Evolutionary conservation across 37 sponge, comb jelly and placozoan genomes (phyloP), one percentile per base, ranked within the genome.

Genomic region (Lycopodina hypogea): DNA sequence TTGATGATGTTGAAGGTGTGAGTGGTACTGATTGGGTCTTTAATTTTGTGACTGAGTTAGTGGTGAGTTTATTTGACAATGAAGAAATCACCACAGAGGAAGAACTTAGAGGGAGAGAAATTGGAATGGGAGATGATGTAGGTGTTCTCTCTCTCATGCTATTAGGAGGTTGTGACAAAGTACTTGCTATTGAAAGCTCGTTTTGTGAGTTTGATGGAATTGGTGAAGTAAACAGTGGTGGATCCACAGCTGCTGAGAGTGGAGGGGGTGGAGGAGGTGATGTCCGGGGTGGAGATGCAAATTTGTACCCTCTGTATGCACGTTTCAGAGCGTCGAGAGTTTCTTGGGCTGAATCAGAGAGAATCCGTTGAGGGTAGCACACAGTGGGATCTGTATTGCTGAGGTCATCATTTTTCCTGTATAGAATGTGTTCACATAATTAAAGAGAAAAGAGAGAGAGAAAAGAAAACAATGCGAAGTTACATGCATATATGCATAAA

Each of bases 241-340:
- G 22, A 38, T 29, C 23, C 26, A 38, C 21, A 9, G 77, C 50
- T 0, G 65, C 33, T 21, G 50, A 34, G 62, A 33, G 6, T 41
- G 36, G 45, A 38, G 24, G 45, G 19, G 53, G 53, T 52, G 53
- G 15, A 18, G 15, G 53, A 15, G 53, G 53, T 9, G 38, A 8
- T 18, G 35, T 26, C 2, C 37, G 68, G 29, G 68, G 38, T 67
- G 35, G 68, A 67, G 38, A 37, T 19, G 12, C 71, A 41, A 11
- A 45, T 23, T 70, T 11, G 45, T 41, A 40, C 21, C 19, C 7
- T 23, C 35, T 45, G 45, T 41, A 36, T n/a, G n/a, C n/a, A n/a
- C n/a, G n/a, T n/a, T n/a, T n/a, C 9, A 70, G 39, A n/a, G 71
- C n/a, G 23, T 45, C 14, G 42, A 70, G 71, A n/a, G 48, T 41